Evolutionary conservation across 2,888 invertebrate genomes (phyloP).

Genomic region (Lycophotia porphyrea): DNA sequence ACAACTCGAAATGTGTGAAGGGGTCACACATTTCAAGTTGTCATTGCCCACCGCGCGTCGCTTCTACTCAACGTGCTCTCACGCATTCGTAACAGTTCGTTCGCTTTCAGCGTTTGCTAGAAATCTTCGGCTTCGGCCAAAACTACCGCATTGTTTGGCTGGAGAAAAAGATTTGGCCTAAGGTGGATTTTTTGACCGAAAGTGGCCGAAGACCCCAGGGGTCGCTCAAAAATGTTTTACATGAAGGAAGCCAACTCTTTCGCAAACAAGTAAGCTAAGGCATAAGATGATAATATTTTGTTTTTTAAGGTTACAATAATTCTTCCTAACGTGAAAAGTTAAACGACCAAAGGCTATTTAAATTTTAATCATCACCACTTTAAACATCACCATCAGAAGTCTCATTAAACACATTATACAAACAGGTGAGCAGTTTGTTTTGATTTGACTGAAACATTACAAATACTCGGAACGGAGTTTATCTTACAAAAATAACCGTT

Average conservation of each 20-base stretch:
- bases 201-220: background rate
- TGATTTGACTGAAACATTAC: conserved; percentile 44
- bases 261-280: background rate
- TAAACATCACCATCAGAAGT: conserved; percentile 26
- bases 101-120: no score
- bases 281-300: background rate
- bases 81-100: no score
- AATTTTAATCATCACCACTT: background rate
- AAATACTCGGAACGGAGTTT: conserved; percentile 60
- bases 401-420: conserved; percentile 13
- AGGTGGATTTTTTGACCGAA: background rate
- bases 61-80: background rate
- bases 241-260: background rate
- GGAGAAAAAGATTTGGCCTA: background rate
- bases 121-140: background rate
- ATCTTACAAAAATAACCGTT: conserved; percentile 60
- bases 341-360: background rate
- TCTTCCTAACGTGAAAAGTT: background rate
- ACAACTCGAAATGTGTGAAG: no score
- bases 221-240: background rate
- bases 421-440: conserved; percentile 54
- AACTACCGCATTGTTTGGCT: background rate
- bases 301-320: background rate
- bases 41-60: background rate
- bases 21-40: no score